Evolutionary conservation across 2,113 vertebrate genomes (phyloP).

Genomic region (Tauraco erythrolophus): DNA sequence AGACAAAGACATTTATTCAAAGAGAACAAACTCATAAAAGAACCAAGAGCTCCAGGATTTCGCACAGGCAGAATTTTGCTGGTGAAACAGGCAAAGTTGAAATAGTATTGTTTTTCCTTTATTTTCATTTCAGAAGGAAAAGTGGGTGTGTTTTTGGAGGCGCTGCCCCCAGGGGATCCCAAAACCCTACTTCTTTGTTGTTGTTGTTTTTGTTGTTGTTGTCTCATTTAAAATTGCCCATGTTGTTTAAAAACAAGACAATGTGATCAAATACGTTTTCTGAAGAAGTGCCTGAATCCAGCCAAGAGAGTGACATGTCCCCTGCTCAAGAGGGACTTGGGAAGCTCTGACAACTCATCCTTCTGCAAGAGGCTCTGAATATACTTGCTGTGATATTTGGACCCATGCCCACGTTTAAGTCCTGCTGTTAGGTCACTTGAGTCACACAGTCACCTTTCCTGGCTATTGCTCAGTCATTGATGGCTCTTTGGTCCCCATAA

Average conservation of each 20-base stretch:
- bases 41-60: not conserved
- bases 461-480: not conserved
- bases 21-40: not conserved
- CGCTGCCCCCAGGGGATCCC: not conserved
- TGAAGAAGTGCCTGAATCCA: not conserved
- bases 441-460: not conserved
- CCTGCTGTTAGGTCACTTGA: not conserved
- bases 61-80: not conserved
- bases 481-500: not conserved
- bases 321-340: not conserved
- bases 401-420: not conserved
- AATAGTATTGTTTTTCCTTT: not conserved
- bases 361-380: not conserved
- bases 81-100: not conserved
- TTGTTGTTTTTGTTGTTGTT: not conserved
- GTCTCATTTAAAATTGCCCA: not conserved
- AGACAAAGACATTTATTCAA: not conserved
- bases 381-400: not conserved
- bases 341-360: not conserved
- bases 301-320: accelerated
- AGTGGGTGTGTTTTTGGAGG: too few species aligned
- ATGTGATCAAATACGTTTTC: not conserved
- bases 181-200: not conserved
- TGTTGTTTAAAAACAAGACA: not conserved
- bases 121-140: not conserved